Evolutionary conservation across 2,797 vertebrate genomes (phyloP), one percentile per base, ranked within the genome.

Genomic region (Podarcis siculus): DNA sequence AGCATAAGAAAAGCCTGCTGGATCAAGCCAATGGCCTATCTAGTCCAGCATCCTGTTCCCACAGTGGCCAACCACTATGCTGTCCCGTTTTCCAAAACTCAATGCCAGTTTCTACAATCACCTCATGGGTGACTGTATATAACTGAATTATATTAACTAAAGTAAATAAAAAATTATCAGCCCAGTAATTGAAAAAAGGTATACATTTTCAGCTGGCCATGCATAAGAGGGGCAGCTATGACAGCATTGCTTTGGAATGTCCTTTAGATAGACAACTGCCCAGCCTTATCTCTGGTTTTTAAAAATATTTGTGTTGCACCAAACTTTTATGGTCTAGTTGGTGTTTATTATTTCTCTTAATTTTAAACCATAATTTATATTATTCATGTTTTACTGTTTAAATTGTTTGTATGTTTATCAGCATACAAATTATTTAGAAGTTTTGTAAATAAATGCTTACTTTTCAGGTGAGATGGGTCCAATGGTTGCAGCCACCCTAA

Each of bases 401-500:
- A n/a, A 35, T 73, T 73, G 32, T 73, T 73, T 73, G 19, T 23
- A 21, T 4, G 69, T 30, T 30, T 71, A 30, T 32, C 19, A 35
- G n/a, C 19, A 73, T 21, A 21, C 32, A 37, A 35, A 73, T 73
- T 35, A 9, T 37, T 73, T 37, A 79, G 49, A 80, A 21, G 12
- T 2, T 21, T 19, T 79, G 27, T 79, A 49, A 25, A 78, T 69
- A 55, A 37, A 72, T 84, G n/a, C 85, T 76, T 94, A 2, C 89
- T 92, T 94, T 91, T 75, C 94, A 99, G 98, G 98, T 94, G 98
- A 98, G 87, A 99, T 98, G 97, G 98, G 98, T 23, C 98, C 97
- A 25, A 99, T 99, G 98, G 98, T 99, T 94, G 98, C 98, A 45
- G 98, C 98, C 9, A 99, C 98, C 8, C 95, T 99, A 89, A 99